A percentile compares a stretch with the other conserved stretches of the same genome.
phyloP scores from a whole-genome alignment of 1,140 invertebrate genomes.

The Drosophila rufa region DNA sequence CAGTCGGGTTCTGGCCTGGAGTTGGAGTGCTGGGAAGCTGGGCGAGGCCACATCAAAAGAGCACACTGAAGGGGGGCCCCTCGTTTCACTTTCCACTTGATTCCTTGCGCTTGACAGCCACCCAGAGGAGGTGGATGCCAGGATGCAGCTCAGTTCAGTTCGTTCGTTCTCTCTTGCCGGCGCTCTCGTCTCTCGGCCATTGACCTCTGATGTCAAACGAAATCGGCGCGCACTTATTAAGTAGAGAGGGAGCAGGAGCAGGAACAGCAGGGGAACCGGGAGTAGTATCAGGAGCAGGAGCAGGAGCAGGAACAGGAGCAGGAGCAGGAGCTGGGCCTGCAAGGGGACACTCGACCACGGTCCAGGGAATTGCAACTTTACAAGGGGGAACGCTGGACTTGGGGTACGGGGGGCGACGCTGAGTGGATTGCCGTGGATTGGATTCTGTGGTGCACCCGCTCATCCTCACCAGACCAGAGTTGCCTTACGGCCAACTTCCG shows the following conservation, averaged over 20 bases:
- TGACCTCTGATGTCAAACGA: constrained; percentile 83
- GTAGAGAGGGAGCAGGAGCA: constrained; percentile 24
- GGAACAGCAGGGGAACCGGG: neutral
- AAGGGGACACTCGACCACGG: constrained; percentile 66
- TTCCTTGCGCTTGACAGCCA: constrained; percentile 80
- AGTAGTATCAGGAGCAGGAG: neutral
- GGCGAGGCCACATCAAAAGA: constrained; percentile 81
- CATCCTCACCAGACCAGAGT: constrained; percentile 25
- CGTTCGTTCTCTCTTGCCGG: constrained; percentile 48
- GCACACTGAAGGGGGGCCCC: constrained; percentile 43
- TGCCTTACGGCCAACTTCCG: constrained; percentile 61
- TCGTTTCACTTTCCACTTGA: constrained; percentile 82
- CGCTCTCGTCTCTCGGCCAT: constrained; percentile 57
- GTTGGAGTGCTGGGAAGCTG: constrained; percentile 14
- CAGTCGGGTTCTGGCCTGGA: constrained; percentile 6
- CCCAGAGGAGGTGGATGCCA: constrained; percentile 45
- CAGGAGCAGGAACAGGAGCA: neutral
- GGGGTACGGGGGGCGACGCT: neutral
- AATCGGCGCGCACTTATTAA: constrained; percentile 79
- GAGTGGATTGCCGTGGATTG: constrained; percentile 31
- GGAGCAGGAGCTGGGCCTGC: neutral
- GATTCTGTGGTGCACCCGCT: constrained; percentile 33
- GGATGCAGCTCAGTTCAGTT: constrained; percentile 27
- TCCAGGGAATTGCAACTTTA: constrained; percentile 48
- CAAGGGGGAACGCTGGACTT: constrained; percentile 1